These are phyloP conservation scores for Drosophila longiperda DNA, from an alignment of 2,888 invertebrate species.

Conservation along the genomic window DNA sequence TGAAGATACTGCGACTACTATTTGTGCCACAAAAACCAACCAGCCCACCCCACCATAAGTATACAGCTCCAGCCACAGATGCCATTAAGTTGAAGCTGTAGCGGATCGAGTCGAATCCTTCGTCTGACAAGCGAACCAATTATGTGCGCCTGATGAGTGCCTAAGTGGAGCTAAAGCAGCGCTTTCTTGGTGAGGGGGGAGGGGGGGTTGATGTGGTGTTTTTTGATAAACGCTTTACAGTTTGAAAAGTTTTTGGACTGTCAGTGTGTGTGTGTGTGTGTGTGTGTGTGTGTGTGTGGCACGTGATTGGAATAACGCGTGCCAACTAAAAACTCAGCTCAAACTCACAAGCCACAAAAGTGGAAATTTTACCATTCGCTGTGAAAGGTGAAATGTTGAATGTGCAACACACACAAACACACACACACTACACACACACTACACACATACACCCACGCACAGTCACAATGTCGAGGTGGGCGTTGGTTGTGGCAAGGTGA, in stretches of 20 bases:
- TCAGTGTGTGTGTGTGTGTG: neutral
- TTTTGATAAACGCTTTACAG: slow-evolving; percentile 79
- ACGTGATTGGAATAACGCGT: slow-evolving; percentile 79
- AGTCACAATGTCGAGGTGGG: neutral
- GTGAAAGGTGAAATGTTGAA: slow-evolving; percentile 18
- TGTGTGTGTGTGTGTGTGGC: slow-evolving; percentile 47
- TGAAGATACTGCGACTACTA: slow-evolving; percentile 62
- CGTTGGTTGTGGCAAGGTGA: neutral
- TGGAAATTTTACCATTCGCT: slow-evolving; percentile 45
- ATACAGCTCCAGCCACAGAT: neutral
- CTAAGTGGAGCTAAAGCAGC: slow-evolving; percentile 6
- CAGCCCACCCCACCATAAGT: neutral
- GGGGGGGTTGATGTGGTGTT: slow-evolving; percentile 9
- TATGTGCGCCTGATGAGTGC: slow-evolving; percentile 67
- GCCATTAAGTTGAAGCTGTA: slow-evolving; percentile 3
- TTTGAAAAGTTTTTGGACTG: slow-evolving; percentile 67
- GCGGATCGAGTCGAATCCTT: slow-evolving; percentile 57
- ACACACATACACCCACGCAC: neutral
- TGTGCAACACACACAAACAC: neutral
- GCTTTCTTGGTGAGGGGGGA: neutral
- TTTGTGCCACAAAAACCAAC: neutral
- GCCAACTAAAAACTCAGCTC: slow-evolving; percentile 40
- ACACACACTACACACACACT: too few species aligned
- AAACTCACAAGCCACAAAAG: slow-evolving; percentile 38
- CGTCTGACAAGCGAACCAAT: slow-evolving; percentile 69